Evolutionary conservation across 92 coral and sea anemone genomes (phyloP), one percentile per base, ranked within the genome.

Genomic region (Paramuricea clavata): DNA sequence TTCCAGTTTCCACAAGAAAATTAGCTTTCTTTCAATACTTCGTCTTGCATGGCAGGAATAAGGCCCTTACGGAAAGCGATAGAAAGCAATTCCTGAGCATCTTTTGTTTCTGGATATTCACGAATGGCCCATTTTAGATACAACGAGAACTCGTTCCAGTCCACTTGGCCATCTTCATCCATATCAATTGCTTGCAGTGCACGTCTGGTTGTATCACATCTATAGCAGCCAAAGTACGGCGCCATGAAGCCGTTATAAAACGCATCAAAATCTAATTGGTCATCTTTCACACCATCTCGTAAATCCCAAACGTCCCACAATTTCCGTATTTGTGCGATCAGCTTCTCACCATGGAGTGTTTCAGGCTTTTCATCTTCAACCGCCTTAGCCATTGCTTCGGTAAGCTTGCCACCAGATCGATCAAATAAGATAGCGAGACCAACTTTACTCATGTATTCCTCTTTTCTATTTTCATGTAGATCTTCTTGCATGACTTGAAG

Each of bases 1-100:
- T n/a, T n/a, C n/a, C n/a, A n/a, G n/a, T n/a, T n/a, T n/a, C n/a
- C n/a, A n/a, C n/a, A n/a, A n/a, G n/a, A n/a, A n/a, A n/a, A n/a
- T 47, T 47, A 15, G 54, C 41, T 31, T 75, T 69, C 27, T 15
- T 32, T 25, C 15, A 12, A 12, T 47, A 69, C n/a, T 16, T 31
- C 82, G 70, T 93, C 96, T 50, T 89, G 96, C 96, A 93, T 93
- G 59, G 97, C 97, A n/a, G 97, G 97, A 32, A 93, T 84, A 74
- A 93, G 87, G 2, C 97, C 97, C n/a, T n/a, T n/a, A n/a, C n/a
- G n/a, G n/a, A n/a, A n/a, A n/a, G n/a, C n/a, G n/a, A n/a, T n/a
- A n/a, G 95, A 92, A 57, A 92, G 89, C 76, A 92, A 85, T 12
- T 82, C 95, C 49, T 92, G 93, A 13, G 91, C 82, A 62, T 80